phyloP scores from a whole-genome alignment of 2,888 invertebrate genomes.

The Drosophila colorata region DNA sequence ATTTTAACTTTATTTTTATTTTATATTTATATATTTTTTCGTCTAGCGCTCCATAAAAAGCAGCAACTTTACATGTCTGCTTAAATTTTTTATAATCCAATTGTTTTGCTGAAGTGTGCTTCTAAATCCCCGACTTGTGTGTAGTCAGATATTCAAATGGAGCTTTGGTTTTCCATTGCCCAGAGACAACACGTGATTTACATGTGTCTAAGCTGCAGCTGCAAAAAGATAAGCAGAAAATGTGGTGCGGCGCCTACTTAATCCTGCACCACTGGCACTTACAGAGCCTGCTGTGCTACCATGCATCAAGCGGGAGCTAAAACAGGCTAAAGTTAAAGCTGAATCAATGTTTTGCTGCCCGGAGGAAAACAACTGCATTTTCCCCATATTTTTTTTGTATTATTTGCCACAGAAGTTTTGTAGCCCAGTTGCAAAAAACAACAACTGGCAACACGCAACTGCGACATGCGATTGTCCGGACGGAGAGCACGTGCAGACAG shows the following conservation, averaged over 20 bases:
- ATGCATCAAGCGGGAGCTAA: slow-evolving; percentile 23
- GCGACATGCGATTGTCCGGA: slow-evolving; percentile 33
- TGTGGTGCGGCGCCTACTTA: slow-evolving; percentile 8
- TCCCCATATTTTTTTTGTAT: not conserved
- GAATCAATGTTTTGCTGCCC: slow-evolving; percentile 35
- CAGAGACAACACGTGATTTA: slow-evolving; percentile 58
- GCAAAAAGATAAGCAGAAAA: slow-evolving; percentile 17
- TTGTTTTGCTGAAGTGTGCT: not conserved
- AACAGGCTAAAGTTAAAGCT: slow-evolving; percentile 29
- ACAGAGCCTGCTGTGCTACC: slow-evolving; percentile 4
- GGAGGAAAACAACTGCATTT: slow-evolving; percentile 41
- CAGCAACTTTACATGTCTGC: not conserved
- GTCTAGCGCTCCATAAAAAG: not conserved
- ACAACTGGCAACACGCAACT: slow-evolving; percentile 37
- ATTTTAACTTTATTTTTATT: not conserved
- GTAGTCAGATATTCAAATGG: slow-evolving; percentile 39
- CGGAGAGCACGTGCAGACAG: slow-evolving; percentile 19
- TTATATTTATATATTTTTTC: not conserved
- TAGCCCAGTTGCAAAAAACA: slow-evolving; percentile 16
- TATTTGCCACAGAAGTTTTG: slow-evolving; percentile 33
- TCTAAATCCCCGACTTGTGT: slow-evolving; percentile 1
- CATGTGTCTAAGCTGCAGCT: slow-evolving; percentile 53
- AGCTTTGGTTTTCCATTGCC: slow-evolving; percentile 13
- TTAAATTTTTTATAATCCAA: slow-evolving; percentile 7
- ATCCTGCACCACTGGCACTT: slow-evolving; percentile 28